A percentile compares a stretch with the other conserved stretches of the same genome.
These are phyloP conservation scores for Megaceryle torquata DNA, from an alignment of 2,113 vertebrate genomes.

Conservation along the genomic window DNA sequence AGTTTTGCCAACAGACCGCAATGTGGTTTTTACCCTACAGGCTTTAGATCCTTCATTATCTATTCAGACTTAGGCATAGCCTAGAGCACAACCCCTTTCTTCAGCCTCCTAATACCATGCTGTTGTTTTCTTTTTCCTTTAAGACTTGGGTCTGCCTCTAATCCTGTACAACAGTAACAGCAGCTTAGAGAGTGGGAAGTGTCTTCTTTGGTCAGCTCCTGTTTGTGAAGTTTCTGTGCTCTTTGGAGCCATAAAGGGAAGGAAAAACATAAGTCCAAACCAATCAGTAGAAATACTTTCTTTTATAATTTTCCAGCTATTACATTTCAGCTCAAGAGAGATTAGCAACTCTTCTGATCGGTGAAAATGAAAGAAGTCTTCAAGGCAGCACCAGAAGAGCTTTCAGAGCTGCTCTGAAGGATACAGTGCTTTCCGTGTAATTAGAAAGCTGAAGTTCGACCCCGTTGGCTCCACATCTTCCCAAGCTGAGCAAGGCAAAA, in stretches of 20 bases:
- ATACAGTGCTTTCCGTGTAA: neutral
- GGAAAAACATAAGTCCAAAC: neutral
- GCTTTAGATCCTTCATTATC: neutral
- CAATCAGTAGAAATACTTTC: neutral
- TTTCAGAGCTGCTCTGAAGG: neutral
- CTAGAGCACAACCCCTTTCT: neutral
- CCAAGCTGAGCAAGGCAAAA: neutral
- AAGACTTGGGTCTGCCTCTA: neutral
- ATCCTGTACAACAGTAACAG: neutral
- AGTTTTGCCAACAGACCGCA: neutral
- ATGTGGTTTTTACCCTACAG: neutral
- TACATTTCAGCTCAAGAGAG: neutral
- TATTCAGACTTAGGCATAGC: neutral
- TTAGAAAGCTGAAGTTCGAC: neutral
- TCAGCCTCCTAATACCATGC: neutral
- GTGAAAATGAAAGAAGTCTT: neutral
- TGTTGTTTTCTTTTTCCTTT: neutral
- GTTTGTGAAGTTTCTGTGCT: neutral
- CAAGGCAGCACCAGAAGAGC: neutral
- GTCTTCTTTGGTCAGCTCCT: neutral
- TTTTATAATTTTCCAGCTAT: neutral
- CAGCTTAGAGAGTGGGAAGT: neutral
- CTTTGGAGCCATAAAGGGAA: neutral
- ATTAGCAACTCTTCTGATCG: neutral
- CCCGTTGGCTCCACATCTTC: neutral